Percentiles rank a stretch among this genome's conserved stretches.
phyloP scores from a whole-genome alignment of 2,797 vertebrate genomes.

The Botia kubotai region DNA sequence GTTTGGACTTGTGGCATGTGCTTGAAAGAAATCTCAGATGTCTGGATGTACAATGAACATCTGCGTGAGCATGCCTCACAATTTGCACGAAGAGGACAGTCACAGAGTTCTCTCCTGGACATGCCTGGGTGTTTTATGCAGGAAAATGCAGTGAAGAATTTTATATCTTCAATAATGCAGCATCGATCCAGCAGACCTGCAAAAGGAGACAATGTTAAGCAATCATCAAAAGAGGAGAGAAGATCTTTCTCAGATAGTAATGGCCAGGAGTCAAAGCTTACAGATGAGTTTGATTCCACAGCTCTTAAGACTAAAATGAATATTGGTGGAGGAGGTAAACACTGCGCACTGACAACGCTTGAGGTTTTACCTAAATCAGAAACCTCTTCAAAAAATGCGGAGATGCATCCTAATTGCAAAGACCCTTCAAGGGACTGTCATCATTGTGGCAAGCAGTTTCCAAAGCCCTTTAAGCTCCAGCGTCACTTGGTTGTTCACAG shows the following conservation, averaged over 20 bases:
- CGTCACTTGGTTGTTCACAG: constrained; percentile 97
- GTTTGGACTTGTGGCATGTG: constrained; percentile 99
- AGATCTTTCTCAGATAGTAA: constrained; percentile 65
- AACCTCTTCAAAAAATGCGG: constrained; percentile 75
- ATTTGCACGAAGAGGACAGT: constrained; percentile 91
- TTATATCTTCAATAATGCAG: constrained; percentile 88
- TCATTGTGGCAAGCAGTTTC: constrained; percentile 98
- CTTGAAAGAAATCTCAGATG: constrained; percentile 92
- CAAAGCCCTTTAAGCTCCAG: constrained; percentile 98
- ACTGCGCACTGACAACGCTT: constrained; percentile 71
- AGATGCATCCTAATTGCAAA: constrained; percentile 93
- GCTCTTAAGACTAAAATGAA: constrained; percentile 70
- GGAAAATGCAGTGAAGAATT: constrained; percentile 84
- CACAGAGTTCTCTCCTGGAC: constrained; percentile 84
- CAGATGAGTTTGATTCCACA: constrained; percentile 72
- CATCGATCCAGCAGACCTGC: constrained; percentile 79
- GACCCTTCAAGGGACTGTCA: constrained; percentile 97
- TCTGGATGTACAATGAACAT: constrained; percentile 99
- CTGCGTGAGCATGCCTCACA: constrained; percentile 93
- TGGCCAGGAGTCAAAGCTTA: constrained; percentile 66
- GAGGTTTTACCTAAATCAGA: constrained; percentile 81
- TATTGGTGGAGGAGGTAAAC: constrained; percentile 71
- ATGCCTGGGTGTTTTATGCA: constrained; percentile 84
- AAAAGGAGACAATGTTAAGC: constrained; percentile 71
- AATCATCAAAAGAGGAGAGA: constrained; percentile 68